Conservation (phyloP, 2,888 invertebrate species). For the Cremastinae sp. region DNA sequence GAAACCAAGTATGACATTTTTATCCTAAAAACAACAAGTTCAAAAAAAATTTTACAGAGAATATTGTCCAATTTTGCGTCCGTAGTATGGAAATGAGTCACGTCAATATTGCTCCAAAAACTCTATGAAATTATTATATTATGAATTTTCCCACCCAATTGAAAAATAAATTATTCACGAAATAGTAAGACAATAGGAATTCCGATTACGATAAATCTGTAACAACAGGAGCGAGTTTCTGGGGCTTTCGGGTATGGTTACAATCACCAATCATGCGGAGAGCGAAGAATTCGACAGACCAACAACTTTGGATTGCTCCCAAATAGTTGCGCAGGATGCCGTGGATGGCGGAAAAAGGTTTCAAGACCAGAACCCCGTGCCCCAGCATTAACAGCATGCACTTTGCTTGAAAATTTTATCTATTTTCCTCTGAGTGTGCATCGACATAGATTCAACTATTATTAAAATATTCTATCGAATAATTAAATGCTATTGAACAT, state of each 20-base stretch:
- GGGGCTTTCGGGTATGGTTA: slow-evolving; percentile 88
- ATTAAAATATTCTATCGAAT: slow-evolving; percentile 1
- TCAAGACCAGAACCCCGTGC: slow-evolving; percentile 58
- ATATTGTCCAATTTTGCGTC: neutral
- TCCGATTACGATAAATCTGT: slow-evolving; percentile 66
- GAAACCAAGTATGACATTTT: slow-evolving; percentile 85
- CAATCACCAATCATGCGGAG: slow-evolving; percentile 85
- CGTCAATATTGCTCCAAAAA: no score
- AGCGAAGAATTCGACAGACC: slow-evolving; percentile 76
- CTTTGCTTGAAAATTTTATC: slow-evolving; percentile 35
- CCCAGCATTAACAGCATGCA: slow-evolving; percentile 71
- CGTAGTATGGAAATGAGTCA: no score
- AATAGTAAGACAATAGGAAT: slow-evolving; percentile 49
- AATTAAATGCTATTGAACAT: no score
- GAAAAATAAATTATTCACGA: slow-evolving; percentile 30
- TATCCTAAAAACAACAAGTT: no score
- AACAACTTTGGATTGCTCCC: slow-evolving; percentile 71
- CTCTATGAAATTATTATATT: neutral
- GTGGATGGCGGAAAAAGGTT: slow-evolving; percentile 78
- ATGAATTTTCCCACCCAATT: neutral
- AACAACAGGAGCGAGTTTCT: slow-evolving; percentile 85
- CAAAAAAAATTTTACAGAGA: neutral
- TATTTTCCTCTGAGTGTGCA: slow-evolving; percentile 31
- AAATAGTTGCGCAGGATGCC: slow-evolving; percentile 72
- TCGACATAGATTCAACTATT: neutral